A percentile compares a stretch with the other conserved stretches of the same genome.
These are phyloP conservation scores for Zaprionus ghesquierei DNA, from an alignment of 1,140 invertebrate species.

Conservation along the genomic window DNA sequence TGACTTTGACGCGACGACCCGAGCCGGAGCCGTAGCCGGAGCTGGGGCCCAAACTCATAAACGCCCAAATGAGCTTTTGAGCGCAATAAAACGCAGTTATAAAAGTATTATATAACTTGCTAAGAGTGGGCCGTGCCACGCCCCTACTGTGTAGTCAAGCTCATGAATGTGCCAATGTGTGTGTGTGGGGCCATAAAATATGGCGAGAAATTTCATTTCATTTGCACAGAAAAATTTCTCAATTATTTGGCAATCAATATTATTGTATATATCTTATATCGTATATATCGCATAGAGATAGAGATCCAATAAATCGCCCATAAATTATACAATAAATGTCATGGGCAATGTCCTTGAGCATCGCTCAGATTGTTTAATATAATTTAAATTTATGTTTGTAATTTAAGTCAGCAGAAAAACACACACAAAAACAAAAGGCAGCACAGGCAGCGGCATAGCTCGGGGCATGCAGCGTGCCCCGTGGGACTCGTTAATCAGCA, in stretches of 20 bases:
- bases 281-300: not conserved
- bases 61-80: slow-evolving; percentile 54
- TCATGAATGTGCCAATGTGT: not conserved
- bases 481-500: slow-evolving; percentile 76
- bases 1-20: slow-evolving; percentile 55
- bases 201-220: slow-evolving; percentile 61
- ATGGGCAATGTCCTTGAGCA: slow-evolving; percentile 61
- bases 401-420: slow-evolving; percentile 40
- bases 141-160: not conserved
- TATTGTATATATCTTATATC: slow-evolving; percentile 42
- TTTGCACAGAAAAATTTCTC: slow-evolving; percentile 59
- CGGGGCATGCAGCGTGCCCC: slow-evolving; percentile 27
- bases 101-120: slow-evolving; percentile 20
- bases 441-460: slow-evolving; percentile 4
- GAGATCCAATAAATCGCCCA: slow-evolving; percentile 56
- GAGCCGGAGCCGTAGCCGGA: not conserved
- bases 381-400: slow-evolving; percentile 78
- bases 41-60: slow-evolving; percentile 43
- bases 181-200: slow-evolving; percentile 49
- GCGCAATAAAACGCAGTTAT: slow-evolving; percentile 49
- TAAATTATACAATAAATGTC: slow-evolving; percentile 77
- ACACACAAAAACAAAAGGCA: slow-evolving; percentile 3
- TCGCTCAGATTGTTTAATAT: slow-evolving; percentile 62
- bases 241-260: slow-evolving; percentile 80
- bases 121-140: slow-evolving; percentile 1